Conservation (phyloP, 53 echinoderm and acorn worm species). For the Pentamera pediparva region DNA sequence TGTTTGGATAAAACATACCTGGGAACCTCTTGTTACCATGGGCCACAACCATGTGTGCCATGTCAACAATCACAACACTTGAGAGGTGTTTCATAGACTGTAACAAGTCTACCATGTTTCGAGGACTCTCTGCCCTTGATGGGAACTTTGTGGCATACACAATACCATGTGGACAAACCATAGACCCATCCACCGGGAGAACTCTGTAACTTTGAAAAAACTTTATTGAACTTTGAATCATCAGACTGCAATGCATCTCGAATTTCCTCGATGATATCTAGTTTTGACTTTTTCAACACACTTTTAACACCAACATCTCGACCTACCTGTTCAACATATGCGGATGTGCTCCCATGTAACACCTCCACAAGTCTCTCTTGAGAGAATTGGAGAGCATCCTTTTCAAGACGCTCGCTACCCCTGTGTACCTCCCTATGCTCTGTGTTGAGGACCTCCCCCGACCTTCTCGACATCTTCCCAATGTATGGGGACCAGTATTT, state of each 20-base stretch:
- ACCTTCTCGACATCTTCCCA: background rate
- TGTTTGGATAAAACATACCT: slow-evolving; percentile 1
- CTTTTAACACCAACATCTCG: background rate
- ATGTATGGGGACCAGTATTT: slow-evolving; percentile 2
- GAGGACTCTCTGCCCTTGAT: background rate
- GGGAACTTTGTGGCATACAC: background rate
- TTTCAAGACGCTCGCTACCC: background rate
- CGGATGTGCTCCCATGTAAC: background rate
- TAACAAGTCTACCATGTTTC: slow-evolving; percentile 9
- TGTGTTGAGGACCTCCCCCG: background rate
- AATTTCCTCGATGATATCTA: slow-evolving; percentile 24
- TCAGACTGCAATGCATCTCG: background rate
- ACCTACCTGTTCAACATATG: slow-evolving; percentile 3
- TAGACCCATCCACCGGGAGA: background rate
- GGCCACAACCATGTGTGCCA: slow-evolving; percentile 22
- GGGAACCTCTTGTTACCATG: slow-evolving; percentile 18
- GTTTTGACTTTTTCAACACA: slow-evolving; percentile 11
- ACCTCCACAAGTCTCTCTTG: slow-evolving; percentile 6
- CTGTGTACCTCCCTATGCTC: slow-evolving; percentile 21
- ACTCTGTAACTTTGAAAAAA: slow-evolving; percentile 11
- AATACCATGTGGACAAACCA: background rate
- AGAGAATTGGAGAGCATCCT: background rate
- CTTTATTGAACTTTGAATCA: slow-evolving; percentile 5
- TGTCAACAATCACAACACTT: slow-evolving; percentile 23
- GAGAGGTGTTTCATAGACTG: slow-evolving; percentile 13